These are phyloP conservation scores for Acrocephalus scirpaceus DNA, from an alignment of 2,797 vertebrate genomes.

Conservation along the genomic window DNA sequence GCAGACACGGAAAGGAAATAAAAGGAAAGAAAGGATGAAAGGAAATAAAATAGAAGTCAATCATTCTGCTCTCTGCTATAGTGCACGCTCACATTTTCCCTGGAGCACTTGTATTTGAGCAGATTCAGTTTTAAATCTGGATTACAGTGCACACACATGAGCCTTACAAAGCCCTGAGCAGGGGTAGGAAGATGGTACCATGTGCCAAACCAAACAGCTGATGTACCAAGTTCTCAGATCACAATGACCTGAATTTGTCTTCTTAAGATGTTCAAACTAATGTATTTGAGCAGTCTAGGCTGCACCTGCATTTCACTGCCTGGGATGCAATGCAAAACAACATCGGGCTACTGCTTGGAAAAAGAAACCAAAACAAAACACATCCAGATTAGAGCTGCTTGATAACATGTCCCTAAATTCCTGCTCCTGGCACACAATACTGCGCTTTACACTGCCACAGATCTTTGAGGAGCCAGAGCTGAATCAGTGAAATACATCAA, in stretches of 20 bases:
- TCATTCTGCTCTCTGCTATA: not conserved
- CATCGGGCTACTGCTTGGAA: not conserved
- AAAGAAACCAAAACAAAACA: not conserved
- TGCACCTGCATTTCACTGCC: not conserved
- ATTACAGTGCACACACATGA: not conserved
- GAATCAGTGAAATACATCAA: not conserved
- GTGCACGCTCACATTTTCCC: not conserved
- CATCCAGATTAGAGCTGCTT: not conserved
- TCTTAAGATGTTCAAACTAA: not conserved
- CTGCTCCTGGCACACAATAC: not conserved
- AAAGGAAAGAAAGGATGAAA: not conserved
- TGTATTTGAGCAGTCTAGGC: not conserved
- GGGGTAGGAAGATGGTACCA: not conserved
- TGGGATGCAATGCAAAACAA: not conserved
- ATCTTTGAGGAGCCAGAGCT: not conserved
- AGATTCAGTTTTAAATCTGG: not conserved
- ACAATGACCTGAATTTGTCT: not conserved
- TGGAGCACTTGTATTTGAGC: not conserved
- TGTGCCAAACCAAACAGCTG: not conserved
- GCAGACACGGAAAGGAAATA: not conserved
- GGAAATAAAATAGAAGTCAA: not conserved
- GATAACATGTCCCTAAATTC: not conserved
- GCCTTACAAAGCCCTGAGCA: not conserved
- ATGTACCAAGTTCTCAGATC: not conserved
- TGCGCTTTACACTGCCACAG: not conserved